Percentiles rank a stretch among this genome's conserved stretches.
Evolutionary conservation across 2,888 invertebrate genomes (phyloP).

Genomic region (Polyploca ridens): DNA sequence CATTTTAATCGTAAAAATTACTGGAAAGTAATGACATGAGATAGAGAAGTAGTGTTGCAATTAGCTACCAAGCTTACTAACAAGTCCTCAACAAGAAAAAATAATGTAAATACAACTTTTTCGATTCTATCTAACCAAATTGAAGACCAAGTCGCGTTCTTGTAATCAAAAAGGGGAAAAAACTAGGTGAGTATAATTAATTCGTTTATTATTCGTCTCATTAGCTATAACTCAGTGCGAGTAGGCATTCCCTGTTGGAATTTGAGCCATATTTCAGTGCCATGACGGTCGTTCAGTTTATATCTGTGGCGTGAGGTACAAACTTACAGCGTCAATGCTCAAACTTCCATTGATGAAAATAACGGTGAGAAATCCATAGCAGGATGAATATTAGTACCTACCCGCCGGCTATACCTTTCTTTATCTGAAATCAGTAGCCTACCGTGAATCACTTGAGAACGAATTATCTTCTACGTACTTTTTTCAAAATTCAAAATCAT

Average conservation of each 20-base stretch:
- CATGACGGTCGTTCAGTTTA: conserved; percentile 67
- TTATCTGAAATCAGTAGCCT: no score
- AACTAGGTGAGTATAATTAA: conserved; percentile 34
- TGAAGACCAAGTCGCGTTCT: not conserved
- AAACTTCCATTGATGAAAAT: not conserved
- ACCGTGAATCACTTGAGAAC: no score
- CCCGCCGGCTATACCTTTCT: no score
- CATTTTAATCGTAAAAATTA: no score
- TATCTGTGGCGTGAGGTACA: conserved; percentile 35
- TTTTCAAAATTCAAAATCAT: no score
- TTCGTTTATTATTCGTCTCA: conserved; percentile 71
- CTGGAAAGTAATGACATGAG: no score
- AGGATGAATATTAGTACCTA: no score
- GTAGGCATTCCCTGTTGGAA: conserved; percentile 68
- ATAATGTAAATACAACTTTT: not conserved
- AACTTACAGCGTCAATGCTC: conserved; percentile 25
- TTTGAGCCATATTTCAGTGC: conserved; percentile 72
- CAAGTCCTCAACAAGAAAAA: no score
- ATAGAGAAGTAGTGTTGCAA: no score
- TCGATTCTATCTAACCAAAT: not conserved
- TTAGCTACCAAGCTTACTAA: no score
- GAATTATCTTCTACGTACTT: no score
- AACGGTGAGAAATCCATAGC: no score
- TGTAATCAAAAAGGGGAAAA: not conserved
- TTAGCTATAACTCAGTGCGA: conserved; percentile 71